phyloP scores from a whole-genome alignment of 2,888 invertebrate species.

The Netelia melanura region DNA sequence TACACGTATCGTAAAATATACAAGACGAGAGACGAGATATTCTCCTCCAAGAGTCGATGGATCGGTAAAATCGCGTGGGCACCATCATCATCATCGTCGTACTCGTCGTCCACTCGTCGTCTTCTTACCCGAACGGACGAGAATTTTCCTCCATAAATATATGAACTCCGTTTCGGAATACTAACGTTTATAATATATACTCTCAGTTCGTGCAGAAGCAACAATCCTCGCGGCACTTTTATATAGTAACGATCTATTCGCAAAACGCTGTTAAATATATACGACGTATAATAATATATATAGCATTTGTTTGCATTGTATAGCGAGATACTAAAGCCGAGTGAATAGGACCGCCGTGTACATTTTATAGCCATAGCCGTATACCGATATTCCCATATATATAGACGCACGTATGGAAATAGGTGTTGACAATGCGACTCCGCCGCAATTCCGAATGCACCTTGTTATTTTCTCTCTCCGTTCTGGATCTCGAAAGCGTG shows the following conservation, averaged over 20 bases:
- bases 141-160: constrained; percentile 50
- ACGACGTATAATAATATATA: constrained; percentile 28
- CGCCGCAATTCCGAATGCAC: constrained; percentile 20
- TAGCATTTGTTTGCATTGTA: constrained; percentile 41
- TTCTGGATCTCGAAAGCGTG: constrained; percentile 24
- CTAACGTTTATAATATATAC: constrained; percentile 15
- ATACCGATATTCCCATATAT: neutral
- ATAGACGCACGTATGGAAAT: neutral
- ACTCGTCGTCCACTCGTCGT: neutral
- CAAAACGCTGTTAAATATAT: constrained; percentile 21
- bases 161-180: constrained; percentile 3
- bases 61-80: constrained; percentile 59
- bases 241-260: constrained; percentile 29
- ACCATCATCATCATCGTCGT: constrained; percentile 8
- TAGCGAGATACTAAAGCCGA: constrained; percentile 27
- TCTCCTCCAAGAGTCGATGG: constrained; percentile 35
- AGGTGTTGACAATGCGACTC: constrained; percentile 21
- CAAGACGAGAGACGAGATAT: constrained; percentile 29
- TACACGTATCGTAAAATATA: neutral
- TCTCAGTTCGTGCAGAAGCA: constrained; percentile 25
- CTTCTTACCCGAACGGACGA: constrained; percentile 40
- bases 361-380: constrained; percentile 22
- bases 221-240: constrained; percentile 31
- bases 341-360: constrained; percentile 41
- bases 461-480: constrained; percentile 15